These are phyloP conservation scores for Linnaemya vulpina DNA, from an alignment of 2,888 invertebrate genomes.

Conservation along the genomic window DNA sequence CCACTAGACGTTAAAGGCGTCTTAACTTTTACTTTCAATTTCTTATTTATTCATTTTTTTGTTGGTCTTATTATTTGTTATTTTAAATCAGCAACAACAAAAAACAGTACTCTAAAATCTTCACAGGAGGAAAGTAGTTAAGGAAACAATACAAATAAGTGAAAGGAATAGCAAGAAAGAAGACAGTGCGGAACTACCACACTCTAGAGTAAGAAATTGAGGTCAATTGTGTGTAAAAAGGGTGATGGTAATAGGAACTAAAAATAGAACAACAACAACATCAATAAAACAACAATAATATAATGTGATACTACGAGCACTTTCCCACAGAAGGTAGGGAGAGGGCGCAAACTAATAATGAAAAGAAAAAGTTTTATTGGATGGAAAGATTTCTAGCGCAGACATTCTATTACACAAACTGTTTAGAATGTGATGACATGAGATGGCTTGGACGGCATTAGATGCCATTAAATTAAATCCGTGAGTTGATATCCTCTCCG, in stretches of 20 bases:
- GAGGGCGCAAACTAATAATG: conserved; percentile 16
- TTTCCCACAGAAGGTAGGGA: neutral
- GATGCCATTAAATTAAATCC: no score
- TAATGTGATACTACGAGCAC: neutral
- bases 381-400: neutral
- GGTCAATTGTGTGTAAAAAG: conserved; percentile 29
- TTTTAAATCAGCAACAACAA: conserved; percentile 35
- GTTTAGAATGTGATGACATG: neutral
- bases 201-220: conserved; percentile 13
- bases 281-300: neutral
- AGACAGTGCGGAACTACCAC: conserved; percentile 2
- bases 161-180: neutral
- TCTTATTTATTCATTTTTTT: neutral
- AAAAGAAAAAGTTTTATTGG: neutral
- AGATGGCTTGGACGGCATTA: neutral
- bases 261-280: conserved; percentile 1
- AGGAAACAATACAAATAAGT: conserved; percentile 19
- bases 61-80: neutral
- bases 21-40: conserved; percentile 34
- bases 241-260: neutral
- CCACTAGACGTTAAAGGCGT: conserved; percentile 58
- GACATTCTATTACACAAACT: neutral
- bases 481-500: neutral
- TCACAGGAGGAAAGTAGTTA: neutral
- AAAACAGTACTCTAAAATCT: conserved; percentile 44